Base-by-base conservation (phyloP, 1,140 invertebrate genomes). In the Bombus soroeensis region DNA sequence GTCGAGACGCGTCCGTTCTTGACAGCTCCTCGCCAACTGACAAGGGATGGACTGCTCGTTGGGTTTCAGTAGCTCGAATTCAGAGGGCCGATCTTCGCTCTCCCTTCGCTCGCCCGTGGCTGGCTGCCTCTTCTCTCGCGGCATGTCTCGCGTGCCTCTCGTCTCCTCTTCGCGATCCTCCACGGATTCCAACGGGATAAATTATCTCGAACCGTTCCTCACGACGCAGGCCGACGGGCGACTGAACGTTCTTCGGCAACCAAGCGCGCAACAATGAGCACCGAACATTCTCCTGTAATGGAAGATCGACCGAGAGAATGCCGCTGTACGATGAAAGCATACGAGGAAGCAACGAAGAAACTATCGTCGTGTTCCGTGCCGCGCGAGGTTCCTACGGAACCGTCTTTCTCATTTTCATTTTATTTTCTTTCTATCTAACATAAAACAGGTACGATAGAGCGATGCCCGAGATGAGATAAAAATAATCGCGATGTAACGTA, bases 41-140 rank as follows among this genome's bases (percentile, higher is more conserved):
- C 93, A 88, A 91, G 91, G 90, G 91, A 89, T 89, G 86, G 87
- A 86, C 89, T 59, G 77, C 66, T 89, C 89, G 89, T 90, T 90
- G 92, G 90, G 59, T 84, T 87, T 93, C 91, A 90, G 92, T 93
- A 93, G 92, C 92, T 91, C 81, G 84, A 92, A 90, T 88, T 88
- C 87, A 84, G 78, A 73, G 81, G 87, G 74, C 82, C 82, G 78
- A 79, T 34, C 64, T 75, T 32, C 32, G n/a, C 32, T 34, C 37
- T 3, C 43, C 28, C 25, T 76, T 15, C 37, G n/a, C 32, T 12
- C 59, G 59, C 28, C 28, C n/a, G 10, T 53, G 12, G 59, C 59
- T 62, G 41, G n/a, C 64, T 39, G 12, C 37, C 32, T n/a, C 57
- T 73, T 59, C 43, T 71, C 66, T 70, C 70, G 43, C 41, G 39